These are phyloP conservation scores for Trachemys scripta DNA, from an alignment of 2,113 vertebrate genomes.

Conservation along the genomic window DNA sequence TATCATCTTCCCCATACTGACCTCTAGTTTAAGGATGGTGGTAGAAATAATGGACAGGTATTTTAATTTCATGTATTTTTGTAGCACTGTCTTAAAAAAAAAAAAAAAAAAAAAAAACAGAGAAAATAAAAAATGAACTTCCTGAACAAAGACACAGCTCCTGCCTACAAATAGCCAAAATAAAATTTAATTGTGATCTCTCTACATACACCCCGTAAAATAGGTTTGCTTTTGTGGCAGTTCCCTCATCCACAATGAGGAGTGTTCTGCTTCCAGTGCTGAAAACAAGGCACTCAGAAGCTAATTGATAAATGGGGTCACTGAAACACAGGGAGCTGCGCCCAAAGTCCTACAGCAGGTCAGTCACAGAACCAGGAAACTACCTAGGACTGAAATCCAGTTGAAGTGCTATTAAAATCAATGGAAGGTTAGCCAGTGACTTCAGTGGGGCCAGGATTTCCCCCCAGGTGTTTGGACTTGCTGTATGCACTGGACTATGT, in stretches of 20 bases:
- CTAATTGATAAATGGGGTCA: neutral
- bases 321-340: neutral
- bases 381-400: neutral
- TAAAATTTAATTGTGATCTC: neutral
- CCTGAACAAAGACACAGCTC: neutral
- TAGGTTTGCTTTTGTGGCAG: neutral
- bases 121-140: neutral
- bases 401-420: neutral
- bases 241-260: neutral
- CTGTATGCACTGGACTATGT: neutral
- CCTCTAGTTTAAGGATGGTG: neutral
- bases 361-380: neutral
- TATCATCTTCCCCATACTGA: neutral
- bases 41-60: neutral
- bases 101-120: neutral
- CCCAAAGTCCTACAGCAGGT: neutral
- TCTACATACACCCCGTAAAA: neutral
- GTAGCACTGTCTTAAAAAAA: neutral
- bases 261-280: neutral
- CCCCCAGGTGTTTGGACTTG: neutral
- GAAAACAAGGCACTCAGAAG: neutral
- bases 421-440: neutral
- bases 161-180: neutral
- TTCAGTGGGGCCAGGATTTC: neutral
- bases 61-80: neutral